Base-by-base conservation (phyloP, 2,797 vertebrate genomes). In the Scleropages formosus region DNA sequence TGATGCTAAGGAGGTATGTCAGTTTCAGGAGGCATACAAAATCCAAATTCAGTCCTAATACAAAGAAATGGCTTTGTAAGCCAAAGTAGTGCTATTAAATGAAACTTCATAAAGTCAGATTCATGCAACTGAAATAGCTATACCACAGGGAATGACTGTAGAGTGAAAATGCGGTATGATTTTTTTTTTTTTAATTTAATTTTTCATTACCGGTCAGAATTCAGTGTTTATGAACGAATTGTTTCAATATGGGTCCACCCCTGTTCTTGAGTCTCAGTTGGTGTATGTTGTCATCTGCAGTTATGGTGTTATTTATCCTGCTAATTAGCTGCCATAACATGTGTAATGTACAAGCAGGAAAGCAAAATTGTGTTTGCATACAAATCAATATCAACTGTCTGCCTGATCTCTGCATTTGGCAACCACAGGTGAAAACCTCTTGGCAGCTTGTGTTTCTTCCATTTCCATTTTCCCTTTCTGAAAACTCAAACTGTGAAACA, bases 261-360 rank as follows among this genome's bases (percentile, higher is more conserved):
- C 18, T 53, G 59, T 70, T 75, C 8, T 69, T 60, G 51, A 76
- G 58, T 27, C 59, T 49, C 63, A 53, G 72, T 46, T 66, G 49
- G 53, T 68, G 9, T 75, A 24, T 73, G 27, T 72, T 62, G 62
- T 69, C 70, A n/a, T 26, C 24, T 20, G 24, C 58, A 67, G 78
- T 62, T 72, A 46, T 61, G 39, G 70, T 60, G 65, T 74, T 31
- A 65, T 79, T 80, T 73, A 80, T 78, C 59, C 47, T 49, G 65
- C 12, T 77, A 79, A 80, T 77, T 72, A 47, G 53, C 71, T 44
- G 24, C 4, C 51, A 67, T 39, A 74, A 73, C 24, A 56, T 71
- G 64, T 70, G 22, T 70, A 31, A 73, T 46, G 27, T 27, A 63
- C 56, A 20, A 67, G 65, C 49, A n/a, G 22, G 53, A 12, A 16